phyloP scores from a whole-genome alignment of 2,888 invertebrate genomes.

The Drosophila yooni region DNA sequence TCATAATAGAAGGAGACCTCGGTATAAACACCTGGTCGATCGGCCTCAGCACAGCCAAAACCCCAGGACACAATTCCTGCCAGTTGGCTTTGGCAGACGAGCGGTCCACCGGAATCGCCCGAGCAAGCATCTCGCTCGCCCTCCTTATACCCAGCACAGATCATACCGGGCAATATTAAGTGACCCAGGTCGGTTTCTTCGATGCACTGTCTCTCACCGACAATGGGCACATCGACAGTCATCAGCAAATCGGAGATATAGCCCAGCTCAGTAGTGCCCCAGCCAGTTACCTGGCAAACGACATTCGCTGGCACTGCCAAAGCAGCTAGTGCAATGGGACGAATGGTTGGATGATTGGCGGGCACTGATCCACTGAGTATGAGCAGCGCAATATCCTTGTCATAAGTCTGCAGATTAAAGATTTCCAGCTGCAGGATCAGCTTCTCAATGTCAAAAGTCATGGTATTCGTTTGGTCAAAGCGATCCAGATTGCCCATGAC shows the following conservation, averaged over 20 bases:
- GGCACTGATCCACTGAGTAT: slow-evolving; percentile 77
- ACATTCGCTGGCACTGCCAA: slow-evolving; percentile 46
- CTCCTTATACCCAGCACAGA: slow-evolving; percentile 90
- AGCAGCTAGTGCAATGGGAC: slow-evolving; percentile 70
- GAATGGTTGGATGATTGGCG: slow-evolving; percentile 73
- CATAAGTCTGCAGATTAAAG: slow-evolving; percentile 69
- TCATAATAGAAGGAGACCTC: slow-evolving; percentile 85
- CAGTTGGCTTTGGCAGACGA: slow-evolving; percentile 88
- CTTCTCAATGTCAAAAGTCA: slow-evolving; percentile 69
- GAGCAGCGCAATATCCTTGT: slow-evolving; percentile 80
- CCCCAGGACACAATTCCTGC: slow-evolving; percentile 95
- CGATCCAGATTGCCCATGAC: slow-evolving; percentile 84
- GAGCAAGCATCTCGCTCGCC: slow-evolving; percentile 93
- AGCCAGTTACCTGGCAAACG: slow-evolving; percentile 82
- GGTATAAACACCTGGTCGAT: slow-evolving; percentile 91
- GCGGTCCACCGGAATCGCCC: slow-evolving; percentile 94
- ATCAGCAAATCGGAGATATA: slow-evolving; percentile 60
- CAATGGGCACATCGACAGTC: slow-evolving; percentile 76
- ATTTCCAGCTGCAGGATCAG: slow-evolving; percentile 55
- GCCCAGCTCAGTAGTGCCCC: slow-evolving; percentile 79
- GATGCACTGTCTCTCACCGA: slow-evolving; percentile 64
- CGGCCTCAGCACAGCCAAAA: slow-evolving; percentile 89
- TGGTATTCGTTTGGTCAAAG: slow-evolving; percentile 66
- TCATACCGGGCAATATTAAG: slow-evolving; percentile 88
- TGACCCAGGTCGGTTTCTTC: slow-evolving; percentile 71